A percentile compares a stretch with the other conserved stretches of the same genome.
Evolutionary conservation across 2,113 vertebrate species (phyloP).

Genomic region (Muntiacus reevesi): DNA sequence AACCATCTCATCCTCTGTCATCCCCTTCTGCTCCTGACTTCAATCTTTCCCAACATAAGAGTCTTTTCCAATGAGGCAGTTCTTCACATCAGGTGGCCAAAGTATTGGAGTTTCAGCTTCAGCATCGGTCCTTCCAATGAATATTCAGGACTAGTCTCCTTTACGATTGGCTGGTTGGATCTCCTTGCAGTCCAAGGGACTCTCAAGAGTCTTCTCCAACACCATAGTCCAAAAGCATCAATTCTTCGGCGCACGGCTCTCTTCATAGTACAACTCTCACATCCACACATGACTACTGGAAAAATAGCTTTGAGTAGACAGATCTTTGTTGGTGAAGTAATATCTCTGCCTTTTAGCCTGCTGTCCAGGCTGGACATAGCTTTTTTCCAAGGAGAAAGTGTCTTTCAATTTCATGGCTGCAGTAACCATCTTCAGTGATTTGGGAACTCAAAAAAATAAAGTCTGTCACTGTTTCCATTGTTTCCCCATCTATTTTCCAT

Average conservation of each 20-base stretch:
- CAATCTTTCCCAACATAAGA: neutral
- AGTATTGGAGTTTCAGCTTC: neutral
- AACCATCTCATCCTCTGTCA: neutral
- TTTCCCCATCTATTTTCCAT: neutral
- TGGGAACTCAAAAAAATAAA: neutral
- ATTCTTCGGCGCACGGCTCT: accelerated
- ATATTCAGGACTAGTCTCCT: neutral
- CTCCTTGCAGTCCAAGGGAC: neutral
- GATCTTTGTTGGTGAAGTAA: neutral
- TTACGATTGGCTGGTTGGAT: neutral
- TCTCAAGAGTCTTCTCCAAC: neutral
- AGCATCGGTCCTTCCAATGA: neutral
- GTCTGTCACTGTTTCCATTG: neutral
- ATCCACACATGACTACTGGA: neutral
- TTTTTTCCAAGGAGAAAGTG: neutral
- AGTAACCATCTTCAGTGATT: neutral
- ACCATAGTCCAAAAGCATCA: neutral
- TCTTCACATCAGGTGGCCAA: neutral
- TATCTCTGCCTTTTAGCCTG: neutral
- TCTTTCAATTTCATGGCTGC: neutral
- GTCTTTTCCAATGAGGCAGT: neutral
- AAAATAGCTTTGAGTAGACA: neutral
- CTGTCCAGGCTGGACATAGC: neutral
- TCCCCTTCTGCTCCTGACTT: neutral
- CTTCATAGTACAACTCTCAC: neutral